A percentile compares a stretch with the other conserved stretches of the same genome.
phyloP scores from a whole-genome alignment of 35 echinoderm and acorn worm species.

The Apostichopus parvimensis region DNA sequence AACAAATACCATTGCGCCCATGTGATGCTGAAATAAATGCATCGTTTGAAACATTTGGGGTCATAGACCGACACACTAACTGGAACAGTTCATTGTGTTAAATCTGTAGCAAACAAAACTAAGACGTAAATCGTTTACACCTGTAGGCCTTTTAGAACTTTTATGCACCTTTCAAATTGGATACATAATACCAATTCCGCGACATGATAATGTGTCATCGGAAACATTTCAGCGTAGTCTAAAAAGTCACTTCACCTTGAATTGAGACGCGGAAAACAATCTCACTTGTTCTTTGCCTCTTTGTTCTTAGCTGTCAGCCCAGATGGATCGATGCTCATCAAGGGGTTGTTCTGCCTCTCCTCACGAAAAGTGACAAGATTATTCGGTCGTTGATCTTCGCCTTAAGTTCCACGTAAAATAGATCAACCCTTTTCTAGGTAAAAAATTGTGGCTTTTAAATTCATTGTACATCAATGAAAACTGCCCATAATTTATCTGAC shows the following conservation, averaged over 20 bases:
- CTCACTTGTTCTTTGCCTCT: neutral
- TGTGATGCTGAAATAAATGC: too few species aligned
- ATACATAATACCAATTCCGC: neutral
- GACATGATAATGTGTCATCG: neutral
- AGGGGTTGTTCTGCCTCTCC: neutral
- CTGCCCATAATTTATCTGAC: neutral
- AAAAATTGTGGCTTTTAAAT: neutral
- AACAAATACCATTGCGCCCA: too few species aligned
- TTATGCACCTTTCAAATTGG: neutral
- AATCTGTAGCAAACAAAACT: neutral
- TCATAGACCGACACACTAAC: too few species aligned
- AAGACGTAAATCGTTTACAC: neutral
- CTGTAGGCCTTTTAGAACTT: neutral
- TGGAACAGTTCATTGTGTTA: too few species aligned
- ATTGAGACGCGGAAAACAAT: neutral
- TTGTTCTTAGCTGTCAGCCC: neutral
- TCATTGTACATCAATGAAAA: neutral
- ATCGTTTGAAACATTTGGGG: too few species aligned
- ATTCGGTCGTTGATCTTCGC: slow-evolving; percentile 18
- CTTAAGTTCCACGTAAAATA: neutral
- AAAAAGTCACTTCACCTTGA: neutral
- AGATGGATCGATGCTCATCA: slow-evolving; percentile 9
- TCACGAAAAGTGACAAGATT: neutral
- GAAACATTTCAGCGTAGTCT: neutral
- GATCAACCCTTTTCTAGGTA: neutral